phyloP scores from a whole-genome alignment of 2,888 invertebrate genomes.

The Himalopsyche tibetana region DNA sequence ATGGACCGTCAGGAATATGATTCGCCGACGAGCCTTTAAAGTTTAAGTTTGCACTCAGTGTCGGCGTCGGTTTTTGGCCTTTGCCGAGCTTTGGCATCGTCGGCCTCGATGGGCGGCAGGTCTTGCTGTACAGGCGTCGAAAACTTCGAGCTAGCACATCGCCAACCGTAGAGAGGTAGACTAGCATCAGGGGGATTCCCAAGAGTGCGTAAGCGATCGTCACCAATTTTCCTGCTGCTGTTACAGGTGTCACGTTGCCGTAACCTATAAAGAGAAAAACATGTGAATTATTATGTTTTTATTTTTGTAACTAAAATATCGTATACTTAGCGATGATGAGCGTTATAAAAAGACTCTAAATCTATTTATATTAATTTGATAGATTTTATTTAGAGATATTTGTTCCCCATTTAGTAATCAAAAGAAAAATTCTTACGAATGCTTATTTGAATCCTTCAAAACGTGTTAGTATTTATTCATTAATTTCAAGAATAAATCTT shows the following conservation, averaged over 20 bases:
- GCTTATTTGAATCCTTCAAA: too few relatives aligned
- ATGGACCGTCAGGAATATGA: conserved; percentile 59
- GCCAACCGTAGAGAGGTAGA: conserved; percentile 92
- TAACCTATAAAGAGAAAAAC: conserved; percentile 80
- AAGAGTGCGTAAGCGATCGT: conserved; percentile 91
- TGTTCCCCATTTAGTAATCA: too few relatives aligned
- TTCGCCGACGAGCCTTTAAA: conserved; percentile 69
- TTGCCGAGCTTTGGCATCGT: conserved; percentile 54
- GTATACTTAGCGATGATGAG: too few relatives aligned
- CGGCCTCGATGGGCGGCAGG: conserved; percentile 72
- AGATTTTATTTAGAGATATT: too few relatives aligned
- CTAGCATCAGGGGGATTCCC: conserved; percentile 91
- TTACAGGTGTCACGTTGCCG: conserved; percentile 88
- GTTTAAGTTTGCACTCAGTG: conserved; percentile 68
- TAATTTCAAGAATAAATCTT: too few relatives aligned
- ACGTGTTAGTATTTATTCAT: too few relatives aligned
- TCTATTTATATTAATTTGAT: too few relatives aligned
- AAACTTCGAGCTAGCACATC: conserved; percentile 89
- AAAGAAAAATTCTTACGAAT: too few relatives aligned
- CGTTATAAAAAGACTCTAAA: too few relatives aligned
- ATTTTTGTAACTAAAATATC: too few relatives aligned
- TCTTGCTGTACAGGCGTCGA: conserved; percentile 82
- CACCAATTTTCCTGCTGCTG: conserved; percentile 86
- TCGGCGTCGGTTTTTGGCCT: conserved; percentile 66
- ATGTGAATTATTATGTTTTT: too few relatives aligned